These are phyloP conservation scores for Mus spretus DNA, from an alignment of 2,797 vertebrate genomes.

Conservation along the genomic window DNA sequence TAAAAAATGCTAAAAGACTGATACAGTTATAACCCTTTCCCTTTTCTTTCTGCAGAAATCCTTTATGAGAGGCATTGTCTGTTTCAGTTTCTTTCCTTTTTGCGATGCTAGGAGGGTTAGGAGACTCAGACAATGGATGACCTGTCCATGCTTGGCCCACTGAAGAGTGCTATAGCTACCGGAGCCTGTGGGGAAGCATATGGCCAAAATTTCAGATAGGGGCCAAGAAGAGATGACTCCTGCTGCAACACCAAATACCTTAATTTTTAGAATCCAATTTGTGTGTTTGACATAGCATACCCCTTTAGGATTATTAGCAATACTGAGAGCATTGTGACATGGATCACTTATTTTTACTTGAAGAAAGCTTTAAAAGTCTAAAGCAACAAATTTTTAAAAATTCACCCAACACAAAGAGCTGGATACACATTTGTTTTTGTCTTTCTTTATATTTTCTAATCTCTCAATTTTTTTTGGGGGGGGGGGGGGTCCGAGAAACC, in stretches of 20 bases:
- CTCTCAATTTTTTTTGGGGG: background rate
- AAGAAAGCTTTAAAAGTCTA: conserved; percentile 38
- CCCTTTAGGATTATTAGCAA: background rate
- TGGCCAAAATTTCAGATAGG: background rate
- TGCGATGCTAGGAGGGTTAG: background rate
- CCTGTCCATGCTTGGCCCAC: background rate
- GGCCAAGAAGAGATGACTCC: background rate
- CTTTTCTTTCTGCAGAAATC: background rate
- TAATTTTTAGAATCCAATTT: background rate
- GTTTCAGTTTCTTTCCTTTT: background rate
- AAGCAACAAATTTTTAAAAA: conserved; percentile 28
- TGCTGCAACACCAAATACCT: background rate
- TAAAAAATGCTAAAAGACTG: background rate
- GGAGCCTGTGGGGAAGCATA: background rate
- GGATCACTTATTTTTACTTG: background rate
- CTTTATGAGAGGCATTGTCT: background rate
- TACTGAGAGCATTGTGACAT: background rate
- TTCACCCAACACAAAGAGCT: background rate
- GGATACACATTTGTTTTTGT: background rate
- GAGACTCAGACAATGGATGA: background rate
- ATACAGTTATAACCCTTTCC: background rate
- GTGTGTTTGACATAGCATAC: background rate
- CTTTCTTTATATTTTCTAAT: conserved; percentile 20
- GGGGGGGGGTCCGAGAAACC: conserved; percentile 18
- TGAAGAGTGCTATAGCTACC: background rate